Conservation (phyloP, 2,797 vertebrate species). For the Chromis chromis region DNA sequence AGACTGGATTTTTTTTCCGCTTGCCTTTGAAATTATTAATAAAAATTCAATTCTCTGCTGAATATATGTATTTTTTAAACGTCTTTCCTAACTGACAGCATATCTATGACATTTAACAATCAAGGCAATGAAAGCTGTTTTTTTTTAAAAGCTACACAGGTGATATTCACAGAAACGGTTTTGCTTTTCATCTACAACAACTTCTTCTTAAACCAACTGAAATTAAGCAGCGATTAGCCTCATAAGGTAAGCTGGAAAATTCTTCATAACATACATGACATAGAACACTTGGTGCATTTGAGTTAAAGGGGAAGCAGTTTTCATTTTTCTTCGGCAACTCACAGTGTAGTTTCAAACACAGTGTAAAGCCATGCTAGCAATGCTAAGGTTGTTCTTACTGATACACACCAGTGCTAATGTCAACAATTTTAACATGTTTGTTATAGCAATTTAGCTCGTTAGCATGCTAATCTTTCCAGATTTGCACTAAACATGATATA, state of each 20-base stretch:
- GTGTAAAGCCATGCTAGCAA: neutral
- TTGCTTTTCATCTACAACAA: conserved; percentile 11
- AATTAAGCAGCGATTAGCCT: neutral
- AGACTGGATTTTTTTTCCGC: conserved; percentile 48
- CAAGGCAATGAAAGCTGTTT: conserved; percentile 46
- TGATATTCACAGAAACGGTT: conserved; percentile 26
- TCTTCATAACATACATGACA: neutral
- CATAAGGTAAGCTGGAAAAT: neutral
- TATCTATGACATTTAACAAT: conserved; percentile 67
- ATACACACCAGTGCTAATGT: neutral
- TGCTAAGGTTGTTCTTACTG: neutral
- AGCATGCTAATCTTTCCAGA: neutral
- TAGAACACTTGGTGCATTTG: neutral
- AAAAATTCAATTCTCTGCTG: conserved; percentile 70
- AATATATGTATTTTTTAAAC: conserved; percentile 81
- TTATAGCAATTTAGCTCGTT: neutral
- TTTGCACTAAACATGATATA: neutral
- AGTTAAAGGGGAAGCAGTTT: too few relatives aligned
- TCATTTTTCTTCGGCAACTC: too few relatives aligned
- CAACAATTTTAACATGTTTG: neutral
- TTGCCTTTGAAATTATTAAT: conserved; percentile 79
- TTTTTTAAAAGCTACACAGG: conserved; percentile 28
- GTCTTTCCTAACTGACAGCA: conserved; percentile 42
- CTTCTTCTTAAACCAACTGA: conserved; percentile 3
- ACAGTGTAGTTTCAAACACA: neutral